Conservation (phyloP, 2,888 invertebrate species). For the Dryadula phaetusa region DNA sequence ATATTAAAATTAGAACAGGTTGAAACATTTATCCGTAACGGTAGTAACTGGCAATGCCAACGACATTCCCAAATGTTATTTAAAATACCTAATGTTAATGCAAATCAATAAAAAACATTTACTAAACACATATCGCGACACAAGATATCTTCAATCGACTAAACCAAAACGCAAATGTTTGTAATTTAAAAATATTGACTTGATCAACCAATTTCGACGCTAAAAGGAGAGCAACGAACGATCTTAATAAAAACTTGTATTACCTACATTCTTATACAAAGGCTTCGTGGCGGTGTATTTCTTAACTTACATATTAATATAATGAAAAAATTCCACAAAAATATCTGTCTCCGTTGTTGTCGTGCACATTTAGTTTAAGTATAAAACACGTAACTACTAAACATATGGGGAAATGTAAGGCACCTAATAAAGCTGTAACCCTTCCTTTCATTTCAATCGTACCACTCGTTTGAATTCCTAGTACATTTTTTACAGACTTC, state of each 20-base stretch:
- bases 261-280: slow-evolving; percentile 30
- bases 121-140: background rate
- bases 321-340: slow-evolving; percentile 7
- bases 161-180: slow-evolving; percentile 8
- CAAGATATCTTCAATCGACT: background rate
- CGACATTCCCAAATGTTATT: background rate
- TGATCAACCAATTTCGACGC: slow-evolving; percentile 19
- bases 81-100: slow-evolving; percentile 5
- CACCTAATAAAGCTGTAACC: slow-evolving; percentile 62
- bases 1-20: slow-evolving; percentile 4
- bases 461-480: slow-evolving; percentile 60
- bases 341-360: slow-evolving; percentile 1
- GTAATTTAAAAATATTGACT: slow-evolving; percentile 14
- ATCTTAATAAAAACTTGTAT: slow-evolving; percentile 32
- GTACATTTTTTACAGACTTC: slow-evolving; percentile 57
- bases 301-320: slow-evolving; percentile 29
- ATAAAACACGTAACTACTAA: slow-evolving; percentile 15
- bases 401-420: slow-evolving; percentile 59
- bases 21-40: background rate
- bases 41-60: background rate
- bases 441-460: slow-evolving; percentile 59
- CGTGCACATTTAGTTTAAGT: slow-evolving; percentile 10
- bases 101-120: slow-evolving; percentile 8
- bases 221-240: slow-evolving; percentile 31
- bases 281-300: slow-evolving; percentile 26